These are phyloP conservation scores for Phoxinus dragarum DNA, from an alignment of 2,797 vertebrate species.

Conservation along the genomic window DNA sequence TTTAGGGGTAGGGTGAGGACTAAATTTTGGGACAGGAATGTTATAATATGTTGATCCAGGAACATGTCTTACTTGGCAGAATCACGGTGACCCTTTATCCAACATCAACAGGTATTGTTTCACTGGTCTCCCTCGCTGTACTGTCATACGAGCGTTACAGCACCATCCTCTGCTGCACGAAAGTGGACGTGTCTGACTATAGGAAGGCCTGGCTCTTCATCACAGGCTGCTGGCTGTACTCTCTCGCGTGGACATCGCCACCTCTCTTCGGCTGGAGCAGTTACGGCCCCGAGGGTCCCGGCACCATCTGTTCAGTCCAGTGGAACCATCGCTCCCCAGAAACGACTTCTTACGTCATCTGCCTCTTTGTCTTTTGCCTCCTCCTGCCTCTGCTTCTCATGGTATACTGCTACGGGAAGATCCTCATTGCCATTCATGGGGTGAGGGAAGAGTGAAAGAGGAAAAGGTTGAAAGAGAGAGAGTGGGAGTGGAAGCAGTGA, in stretches of 20 bases:
- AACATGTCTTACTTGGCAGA: too few relatives aligned
- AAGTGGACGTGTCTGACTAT: constrained; percentile 68
- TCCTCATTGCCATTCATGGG: constrained; percentile 71
- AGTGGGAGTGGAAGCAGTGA: constrained; percentile 11
- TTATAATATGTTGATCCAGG: too few relatives aligned
- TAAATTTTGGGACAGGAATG: too few relatives aligned
- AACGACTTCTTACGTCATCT: constrained; percentile 75
- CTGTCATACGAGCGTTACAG: constrained; percentile 76
- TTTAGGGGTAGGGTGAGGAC: too few relatives aligned
- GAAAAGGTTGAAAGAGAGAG: constrained; percentile 2
- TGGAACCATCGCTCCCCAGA: constrained; percentile 74
- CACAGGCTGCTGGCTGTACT: constrained; percentile 76
- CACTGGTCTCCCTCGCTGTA: constrained; percentile 76
- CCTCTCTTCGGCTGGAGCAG: constrained; percentile 81
- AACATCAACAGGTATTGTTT: constrained; percentile 72
- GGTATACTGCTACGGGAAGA: constrained; percentile 77
- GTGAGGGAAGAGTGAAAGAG: constrained; percentile 56
- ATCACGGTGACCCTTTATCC: not conserved
- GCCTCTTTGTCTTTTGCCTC: constrained; percentile 80
- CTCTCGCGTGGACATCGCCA: constrained; percentile 77
- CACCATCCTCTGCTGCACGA: constrained; percentile 63
- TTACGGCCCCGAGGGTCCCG: constrained; percentile 75
- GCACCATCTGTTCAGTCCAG: constrained; percentile 80
- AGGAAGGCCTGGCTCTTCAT: constrained; percentile 71
- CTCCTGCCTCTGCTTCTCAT: constrained; percentile 77